phyloP scores from a whole-genome alignment of 2,113 vertebrate species.

The Rhombomys opimus region DNA sequence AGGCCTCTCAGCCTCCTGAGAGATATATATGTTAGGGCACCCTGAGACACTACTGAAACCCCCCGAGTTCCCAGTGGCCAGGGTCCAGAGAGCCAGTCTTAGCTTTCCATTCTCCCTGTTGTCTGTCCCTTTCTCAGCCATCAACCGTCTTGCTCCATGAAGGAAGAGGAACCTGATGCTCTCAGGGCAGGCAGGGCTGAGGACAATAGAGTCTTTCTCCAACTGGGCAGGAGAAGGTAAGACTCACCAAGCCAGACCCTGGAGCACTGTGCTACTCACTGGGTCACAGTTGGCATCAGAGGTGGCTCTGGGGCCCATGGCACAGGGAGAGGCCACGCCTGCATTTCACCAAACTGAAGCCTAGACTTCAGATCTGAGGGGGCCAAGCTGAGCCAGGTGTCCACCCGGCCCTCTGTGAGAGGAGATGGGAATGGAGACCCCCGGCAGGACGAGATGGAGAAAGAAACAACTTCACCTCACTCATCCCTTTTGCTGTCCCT shows the following conservation, averaged over 20 bases:
- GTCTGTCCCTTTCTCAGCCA: not conserved
- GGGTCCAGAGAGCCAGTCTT: not conserved
- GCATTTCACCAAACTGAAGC: not conserved
- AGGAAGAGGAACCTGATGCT: not conserved
- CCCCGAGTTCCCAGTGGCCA: not conserved
- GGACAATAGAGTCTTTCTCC: conserved; percentile 75
- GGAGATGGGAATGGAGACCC: not conserved
- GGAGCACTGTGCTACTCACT: not conserved
- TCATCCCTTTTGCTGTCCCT: not conserved
- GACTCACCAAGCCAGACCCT: not conserved
- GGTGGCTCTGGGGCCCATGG: not conserved
- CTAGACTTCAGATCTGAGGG: not conserved
- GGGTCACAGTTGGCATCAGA: not conserved
- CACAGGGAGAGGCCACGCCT: not conserved
- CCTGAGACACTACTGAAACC: not conserved
- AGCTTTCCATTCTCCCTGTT: not conserved
- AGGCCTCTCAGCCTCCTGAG: not conserved
- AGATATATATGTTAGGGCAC: not conserved
- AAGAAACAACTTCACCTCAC: not conserved
- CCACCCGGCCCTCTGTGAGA: not conserved
- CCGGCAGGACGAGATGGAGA: not conserved
- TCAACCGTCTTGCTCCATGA: not conserved
- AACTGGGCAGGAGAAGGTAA: conserved; percentile 21
- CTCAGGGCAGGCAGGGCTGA: not conserved
- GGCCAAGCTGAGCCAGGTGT: not conserved